A percentile compares a stretch with the other conserved stretches of the same genome.
phyloP scores from a whole-genome alignment of 1,140 invertebrate genomes.

The Homalodisca vitripennis region DNA sequence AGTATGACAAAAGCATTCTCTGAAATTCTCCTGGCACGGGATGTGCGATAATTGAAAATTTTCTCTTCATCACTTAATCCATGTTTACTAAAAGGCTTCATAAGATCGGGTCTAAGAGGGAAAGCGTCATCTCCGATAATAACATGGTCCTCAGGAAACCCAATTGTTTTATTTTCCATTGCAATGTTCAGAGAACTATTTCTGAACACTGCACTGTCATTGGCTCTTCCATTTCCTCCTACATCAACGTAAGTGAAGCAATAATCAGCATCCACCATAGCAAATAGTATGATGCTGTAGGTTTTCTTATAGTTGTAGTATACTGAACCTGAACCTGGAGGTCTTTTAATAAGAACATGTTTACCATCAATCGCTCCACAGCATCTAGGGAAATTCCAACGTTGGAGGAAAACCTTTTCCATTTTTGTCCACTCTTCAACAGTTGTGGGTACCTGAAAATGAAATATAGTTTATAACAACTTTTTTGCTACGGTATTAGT shows the following conservation, averaged over 20 bases:
- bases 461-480: background rate
- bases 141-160: constrained; percentile 25
- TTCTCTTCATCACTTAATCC: background rate
- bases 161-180: constrained; percentile 31
- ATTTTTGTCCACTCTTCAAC: constrained; percentile 6
- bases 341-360: background rate
- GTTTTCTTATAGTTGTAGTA: constrained; percentile 4
- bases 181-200: constrained; percentile 28
- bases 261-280: constrained; percentile 5
- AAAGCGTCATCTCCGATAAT: constrained; percentile 35
- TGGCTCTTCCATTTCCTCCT: constrained; percentile 28
- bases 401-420: background rate
- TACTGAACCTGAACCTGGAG: constrained; percentile 2
- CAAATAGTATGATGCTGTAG: background rate
- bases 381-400: constrained; percentile 3
- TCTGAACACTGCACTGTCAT: constrained; percentile 24
- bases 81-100: constrained; percentile 35
- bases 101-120: constrained; percentile 25
- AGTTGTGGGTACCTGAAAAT: constrained; percentile 1
- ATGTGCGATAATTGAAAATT: background rate
- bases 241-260: constrained; percentile 6
- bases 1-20: constrained; percentile 52
- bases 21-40: constrained; percentile 41
- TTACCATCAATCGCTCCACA: constrained; percentile 1
- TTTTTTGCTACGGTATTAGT: too few species aligned